Evolutionary conservation across 2,113 vertebrate genomes (phyloP), one percentile per base, ranked within the genome.

Genomic region (Trogon surrucura): DNA sequence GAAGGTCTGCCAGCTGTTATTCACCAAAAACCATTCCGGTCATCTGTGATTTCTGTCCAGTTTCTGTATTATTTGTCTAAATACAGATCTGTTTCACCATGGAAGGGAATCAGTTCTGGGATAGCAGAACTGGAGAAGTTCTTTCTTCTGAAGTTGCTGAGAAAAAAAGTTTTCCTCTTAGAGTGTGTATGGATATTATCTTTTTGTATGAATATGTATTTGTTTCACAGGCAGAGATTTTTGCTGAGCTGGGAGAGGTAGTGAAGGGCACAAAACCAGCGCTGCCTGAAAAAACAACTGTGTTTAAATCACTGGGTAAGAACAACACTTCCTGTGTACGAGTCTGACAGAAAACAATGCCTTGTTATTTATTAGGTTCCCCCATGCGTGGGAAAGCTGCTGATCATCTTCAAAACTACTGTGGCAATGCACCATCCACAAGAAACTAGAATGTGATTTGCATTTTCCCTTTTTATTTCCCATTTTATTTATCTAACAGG

Each of bases 231-330:
- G 99, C 97, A 0, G 94, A 98, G 77, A 98, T 99, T 92, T 99
- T 99, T 90, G 99, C 99, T 57, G 99, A 99, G 95, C 97, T 99
- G 34, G 99, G 99, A 75, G 99, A 99, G 72, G 98, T 99, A 84
- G 60, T 99, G 62, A 98, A 98, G 23, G 99, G 98, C 69, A 98
- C 95, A 2, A 99, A 98, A 95, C 97, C 98, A 56, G 99, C 99
- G 21, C 80, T 97, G 85, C 95, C 97, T 96, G 98, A 99, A 93
- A 99, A 98, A 97, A 99, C 98, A 12, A 99, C 99, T 0, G 98
- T 99, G 66, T 99, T 99, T 97, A 99, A 99, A 95, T 99, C 99
- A 3, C 94, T 99, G 80, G 99, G 99, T 99, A 98, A 98, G 98
- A 58, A 61, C 62, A 84, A 44, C 44, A 56, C 66, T 54, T 80